Evolutionary conservation across 2,888 invertebrate species (phyloP).

Genomic region (Pyrochroa serraticornis): DNA sequence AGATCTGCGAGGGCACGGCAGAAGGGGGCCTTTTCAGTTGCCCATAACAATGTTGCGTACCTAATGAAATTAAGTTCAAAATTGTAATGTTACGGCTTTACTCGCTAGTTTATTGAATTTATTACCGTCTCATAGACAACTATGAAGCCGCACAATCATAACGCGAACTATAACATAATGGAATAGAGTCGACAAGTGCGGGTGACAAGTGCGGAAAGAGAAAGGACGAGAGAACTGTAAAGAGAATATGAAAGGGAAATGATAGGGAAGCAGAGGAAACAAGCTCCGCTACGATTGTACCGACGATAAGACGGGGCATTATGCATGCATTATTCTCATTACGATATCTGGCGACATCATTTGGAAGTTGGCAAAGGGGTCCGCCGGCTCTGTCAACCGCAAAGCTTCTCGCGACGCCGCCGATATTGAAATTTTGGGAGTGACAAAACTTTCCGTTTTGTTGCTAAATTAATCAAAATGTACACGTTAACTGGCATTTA

Average conservation of each 20-base stretch:
- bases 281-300: conserved; percentile 28
- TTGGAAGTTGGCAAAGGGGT: conserved; percentile 30
- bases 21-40: no score
- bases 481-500: neutral
- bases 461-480: no score
- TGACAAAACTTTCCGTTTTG: neutral
- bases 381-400: conserved; percentile 13
- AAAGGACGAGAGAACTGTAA: conserved; percentile 12
- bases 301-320: conserved; percentile 34
- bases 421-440: conserved; percentile 3
- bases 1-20: no score
- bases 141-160: conserved; percentile 28
- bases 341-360: conserved; percentile 37
- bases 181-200: conserved; percentile 32
- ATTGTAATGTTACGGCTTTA: conserved; percentile 13
- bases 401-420: conserved; percentile 1
- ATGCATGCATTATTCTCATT: conserved; percentile 39
- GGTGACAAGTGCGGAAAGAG: conserved; percentile 29
- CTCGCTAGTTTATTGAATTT: conserved; percentile 13
- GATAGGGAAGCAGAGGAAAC: conserved; percentile 25
- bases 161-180: conserved; percentile 32
- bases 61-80: conserved; percentile 17
- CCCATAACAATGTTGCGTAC: neutral
- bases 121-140: conserved; percentile 18
- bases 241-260: conserved; percentile 24